Evolutionary conservation across 1,140 invertebrate species (phyloP), one percentile per base, ranked within the genome.

Genomic region (Limonius californicus): DNA sequence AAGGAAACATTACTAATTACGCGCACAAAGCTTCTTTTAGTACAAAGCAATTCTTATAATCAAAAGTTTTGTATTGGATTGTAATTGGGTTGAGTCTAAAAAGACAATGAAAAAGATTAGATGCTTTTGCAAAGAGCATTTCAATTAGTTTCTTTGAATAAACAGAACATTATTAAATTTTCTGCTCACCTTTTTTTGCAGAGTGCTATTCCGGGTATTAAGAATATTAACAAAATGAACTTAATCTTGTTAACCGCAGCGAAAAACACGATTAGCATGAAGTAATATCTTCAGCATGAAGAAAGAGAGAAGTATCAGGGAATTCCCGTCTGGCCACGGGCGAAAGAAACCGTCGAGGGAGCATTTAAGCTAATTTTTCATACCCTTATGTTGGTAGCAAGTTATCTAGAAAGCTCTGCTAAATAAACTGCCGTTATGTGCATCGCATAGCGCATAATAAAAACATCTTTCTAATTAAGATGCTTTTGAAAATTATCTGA

Each of bases 281-380:
- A 50, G 14, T 39, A 39, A 39, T 27, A 27, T 27, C 23, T 27
- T 27, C 9, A 45, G 42, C 42, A 45, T 12, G 45, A 18, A 19
- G 11, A 50, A 50, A 50, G 45, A 21, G 45, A 2, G 15, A 50
- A 50, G 7, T 50, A 50, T 50, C 15, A 14, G 45, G 45, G 45
- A 50, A 50, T 18, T 18, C 45, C 20, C 45, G 45, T 50, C 45
- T 50, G 45, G 45, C 45, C 45, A 50, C 45, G 2, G 20, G 45
- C 45, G 15, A 50, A 50, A 8, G 16, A 50, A 18, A 19, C 19
- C 20, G 45, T 50, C 45, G 45, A 18, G 45, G 45, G 45, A 50
- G 45, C 19, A 50, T 50, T 50, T 50, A 50, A 50, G 45, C 20
- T 50, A 50, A 50, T 50, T 50, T 50, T 50, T 50, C 45, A 50